Percentiles rank a stretch among this genome's conserved stretches.
These are phyloP conservation scores for Mandrillus leucophaeus DNA, from an alignment of 2,113 vertebrate species.

Conservation along the genomic window DNA sequence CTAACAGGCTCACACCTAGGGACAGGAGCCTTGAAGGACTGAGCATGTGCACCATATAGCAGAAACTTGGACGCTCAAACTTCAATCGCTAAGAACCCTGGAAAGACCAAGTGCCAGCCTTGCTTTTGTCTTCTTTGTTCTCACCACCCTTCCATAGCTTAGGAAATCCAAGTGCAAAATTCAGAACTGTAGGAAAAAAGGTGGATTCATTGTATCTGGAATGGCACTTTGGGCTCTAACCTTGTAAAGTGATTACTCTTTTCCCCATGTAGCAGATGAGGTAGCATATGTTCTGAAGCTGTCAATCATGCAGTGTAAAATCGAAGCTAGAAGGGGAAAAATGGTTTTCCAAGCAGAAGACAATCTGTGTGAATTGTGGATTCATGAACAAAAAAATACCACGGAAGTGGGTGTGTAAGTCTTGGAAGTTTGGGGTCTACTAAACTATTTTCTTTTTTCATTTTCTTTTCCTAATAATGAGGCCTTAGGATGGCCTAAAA, in stretches of 20 bases:
- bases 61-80: background rate
- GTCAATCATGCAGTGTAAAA: background rate
- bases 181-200: background rate
- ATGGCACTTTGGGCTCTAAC: background rate
- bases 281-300: background rate
- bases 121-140: background rate
- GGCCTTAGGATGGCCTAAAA: background rate
- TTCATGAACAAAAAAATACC: background rate
- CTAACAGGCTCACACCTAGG: background rate
- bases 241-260: background rate
- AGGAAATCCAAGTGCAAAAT: background rate
- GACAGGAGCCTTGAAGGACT: background rate
- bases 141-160: background rate
- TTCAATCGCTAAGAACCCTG: background rate
- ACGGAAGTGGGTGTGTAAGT: background rate
- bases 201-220: background rate
- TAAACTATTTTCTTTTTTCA: constrained; percentile 19
- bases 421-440: background rate
- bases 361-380: background rate
- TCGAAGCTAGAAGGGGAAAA: background rate
- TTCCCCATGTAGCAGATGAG: background rate
- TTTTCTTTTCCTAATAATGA: constrained; percentile 17
- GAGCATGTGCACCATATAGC: background rate
- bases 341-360: background rate
- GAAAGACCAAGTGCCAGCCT: background rate